Percentiles rank a stretch among this genome's conserved stretches.
phyloP scores from a whole-genome alignment of 23 tunicate genomes.

The Ciona savignyi region DNA sequence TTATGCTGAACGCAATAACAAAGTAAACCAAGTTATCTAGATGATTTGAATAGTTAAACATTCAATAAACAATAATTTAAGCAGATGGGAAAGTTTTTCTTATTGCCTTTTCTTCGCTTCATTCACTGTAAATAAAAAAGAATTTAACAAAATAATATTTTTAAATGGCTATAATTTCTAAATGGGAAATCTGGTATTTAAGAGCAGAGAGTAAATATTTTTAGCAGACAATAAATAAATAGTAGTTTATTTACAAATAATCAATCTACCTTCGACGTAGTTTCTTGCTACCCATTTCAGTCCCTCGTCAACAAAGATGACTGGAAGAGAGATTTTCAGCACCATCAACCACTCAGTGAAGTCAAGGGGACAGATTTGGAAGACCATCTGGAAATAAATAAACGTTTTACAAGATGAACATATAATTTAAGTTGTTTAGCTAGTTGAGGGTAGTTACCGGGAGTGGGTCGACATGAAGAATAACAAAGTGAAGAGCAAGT shows the following conservation, averaged over 20 bases:
- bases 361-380: slow-evolving; percentile 96
- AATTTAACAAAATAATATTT: too few relatives aligned
- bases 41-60: too few relatives aligned
- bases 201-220: too few relatives aligned
- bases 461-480: slow-evolving; percentile 94
- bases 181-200: too few relatives aligned
- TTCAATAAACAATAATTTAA: not conserved
- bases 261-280: slow-evolving; percentile 93
- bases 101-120: too few relatives aligned
- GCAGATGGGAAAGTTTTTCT: too few relatives aligned
- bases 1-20: not conserved
- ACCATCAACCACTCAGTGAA: slow-evolving; percentile 95
- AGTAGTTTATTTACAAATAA: not conserved
- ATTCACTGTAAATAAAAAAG: too few relatives aligned
- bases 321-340: slow-evolving; percentile 93
- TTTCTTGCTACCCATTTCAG: slow-evolving; percentile 91
- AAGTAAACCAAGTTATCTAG: not conserved
- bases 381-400: slow-evolving; percentile 63
- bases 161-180: not conserved
- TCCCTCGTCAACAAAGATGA: slow-evolving; percentile 77
- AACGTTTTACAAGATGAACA: not conserved
- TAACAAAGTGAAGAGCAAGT: slow-evolving; percentile 95
- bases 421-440: not conserved
- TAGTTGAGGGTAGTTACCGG: slow-evolving; percentile 38
- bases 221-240: not conserved